phyloP scores from a whole-genome alignment of 2,888 invertebrate genomes.

The Phyllotreta cruciferae region DNA sequence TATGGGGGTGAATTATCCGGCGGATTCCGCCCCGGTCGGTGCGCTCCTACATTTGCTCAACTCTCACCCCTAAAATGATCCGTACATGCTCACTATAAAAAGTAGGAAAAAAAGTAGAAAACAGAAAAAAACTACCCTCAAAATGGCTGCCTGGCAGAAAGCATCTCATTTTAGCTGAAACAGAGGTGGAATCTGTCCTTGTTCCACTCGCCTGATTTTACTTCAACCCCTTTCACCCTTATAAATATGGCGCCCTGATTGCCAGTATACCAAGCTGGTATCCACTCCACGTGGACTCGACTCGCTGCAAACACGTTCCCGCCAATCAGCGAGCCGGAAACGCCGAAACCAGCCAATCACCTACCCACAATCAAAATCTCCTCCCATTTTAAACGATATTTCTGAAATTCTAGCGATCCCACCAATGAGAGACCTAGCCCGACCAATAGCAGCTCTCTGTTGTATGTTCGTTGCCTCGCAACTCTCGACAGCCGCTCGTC shows the following conservation, averaged over 20 bases:
- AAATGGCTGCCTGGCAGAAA: conserved; percentile 73
- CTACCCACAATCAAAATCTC: conserved; percentile 35
- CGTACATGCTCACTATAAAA: conserved; percentile 60
- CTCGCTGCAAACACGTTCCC: conserved; percentile 34
- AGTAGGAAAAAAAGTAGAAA: conserved; percentile 57
- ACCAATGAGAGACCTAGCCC: conserved; percentile 44
- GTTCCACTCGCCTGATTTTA: conserved; percentile 62
- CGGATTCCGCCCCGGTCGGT: conserved; percentile 35
- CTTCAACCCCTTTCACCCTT: conserved; percentile 62
- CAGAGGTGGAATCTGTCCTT: conserved; percentile 62
- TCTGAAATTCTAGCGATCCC: conserved; percentile 41
- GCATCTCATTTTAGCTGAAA: conserved; percentile 63
- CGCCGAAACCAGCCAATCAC: conserved; percentile 29
- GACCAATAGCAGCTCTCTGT: conserved; percentile 51
- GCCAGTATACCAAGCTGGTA: conserved; percentile 62
- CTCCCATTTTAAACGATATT: conserved; percentile 57
- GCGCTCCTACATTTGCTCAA: conserved; percentile 55
- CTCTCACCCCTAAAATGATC: conserved; percentile 60
- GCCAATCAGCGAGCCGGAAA: conserved; percentile 42
- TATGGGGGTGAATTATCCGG: conserved; percentile 53
- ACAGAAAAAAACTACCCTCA: conserved; percentile 71
- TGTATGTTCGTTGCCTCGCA: conserved; percentile 53
- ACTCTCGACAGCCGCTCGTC: conserved; percentile 50
- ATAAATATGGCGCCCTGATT: conserved; percentile 64
- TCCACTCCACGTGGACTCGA: conserved; percentile 57